phyloP scores from a whole-genome alignment of 2,113 vertebrate genomes.

The Prinia subflava region DNA sequence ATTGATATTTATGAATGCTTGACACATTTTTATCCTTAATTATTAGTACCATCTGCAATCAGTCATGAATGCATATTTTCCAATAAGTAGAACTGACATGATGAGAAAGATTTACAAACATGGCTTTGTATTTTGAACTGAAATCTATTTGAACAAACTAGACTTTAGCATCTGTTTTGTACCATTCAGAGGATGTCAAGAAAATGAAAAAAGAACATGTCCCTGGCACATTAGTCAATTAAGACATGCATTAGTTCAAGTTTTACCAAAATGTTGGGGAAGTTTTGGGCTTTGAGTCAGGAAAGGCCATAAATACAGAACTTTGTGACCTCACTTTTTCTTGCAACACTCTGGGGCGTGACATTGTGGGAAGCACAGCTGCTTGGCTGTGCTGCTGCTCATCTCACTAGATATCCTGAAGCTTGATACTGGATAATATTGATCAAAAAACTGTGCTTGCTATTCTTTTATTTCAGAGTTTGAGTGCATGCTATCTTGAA shows the following conservation, averaged over 20 bases:
- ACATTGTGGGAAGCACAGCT: not conserved
- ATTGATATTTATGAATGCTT: not conserved
- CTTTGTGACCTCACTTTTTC: not conserved
- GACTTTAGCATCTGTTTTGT: not conserved
- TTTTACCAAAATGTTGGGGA: not conserved
- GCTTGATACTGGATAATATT: not conserved
- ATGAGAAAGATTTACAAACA: not conserved
- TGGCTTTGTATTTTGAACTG: not conserved
- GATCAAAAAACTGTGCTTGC: not conserved
- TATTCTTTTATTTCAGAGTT: not conserved
- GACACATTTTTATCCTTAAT: not conserved
- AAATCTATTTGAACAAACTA: not conserved
- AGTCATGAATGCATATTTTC: not conserved
- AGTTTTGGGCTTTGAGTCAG: not conserved
- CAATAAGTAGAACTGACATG: not conserved
- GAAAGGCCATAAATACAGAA: not conserved
- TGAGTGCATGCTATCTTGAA: not conserved
- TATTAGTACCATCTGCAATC: not conserved
- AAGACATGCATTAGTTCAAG: not conserved
- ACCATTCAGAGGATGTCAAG: not conserved
- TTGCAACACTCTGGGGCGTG: accelerated
- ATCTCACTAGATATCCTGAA: not conserved
- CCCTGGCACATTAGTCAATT: not conserved
- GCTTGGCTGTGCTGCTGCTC: not conserved
- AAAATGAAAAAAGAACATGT: not conserved